Percentiles rank a stretch among this genome's conserved stretches.
These are phyloP conservation scores for Psilopogon haemacephalus DNA, from an alignment of 2,113 vertebrate genomes.

Conservation along the genomic window DNA sequence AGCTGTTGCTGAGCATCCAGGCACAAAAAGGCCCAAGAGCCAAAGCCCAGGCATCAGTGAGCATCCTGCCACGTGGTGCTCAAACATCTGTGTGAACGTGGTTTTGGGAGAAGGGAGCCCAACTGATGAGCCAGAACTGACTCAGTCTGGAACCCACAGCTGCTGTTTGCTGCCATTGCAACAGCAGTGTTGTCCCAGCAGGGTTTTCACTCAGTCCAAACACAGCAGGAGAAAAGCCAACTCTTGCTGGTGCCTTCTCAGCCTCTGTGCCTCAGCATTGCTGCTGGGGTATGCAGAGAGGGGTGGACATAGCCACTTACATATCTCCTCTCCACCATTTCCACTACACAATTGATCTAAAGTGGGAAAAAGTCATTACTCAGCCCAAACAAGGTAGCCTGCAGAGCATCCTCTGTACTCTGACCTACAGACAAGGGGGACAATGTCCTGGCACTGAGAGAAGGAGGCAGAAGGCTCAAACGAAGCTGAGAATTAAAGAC, in stretches of 20 bases:
- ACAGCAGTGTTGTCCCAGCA: background rate
- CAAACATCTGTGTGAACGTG: rapidly evolving
- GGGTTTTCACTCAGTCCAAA: background rate
- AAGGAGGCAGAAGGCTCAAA: background rate
- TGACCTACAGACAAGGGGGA: background rate
- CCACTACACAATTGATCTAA: background rate
- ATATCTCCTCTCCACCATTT: background rate
- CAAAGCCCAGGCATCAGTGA: background rate
- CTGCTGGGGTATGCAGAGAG: background rate
- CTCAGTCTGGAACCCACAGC: background rate
- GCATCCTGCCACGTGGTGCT: background rate
- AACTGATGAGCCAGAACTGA: background rate
- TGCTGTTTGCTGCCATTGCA: background rate
- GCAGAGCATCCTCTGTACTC: background rate
- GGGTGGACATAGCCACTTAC: background rate
- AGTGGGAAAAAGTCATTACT: background rate
- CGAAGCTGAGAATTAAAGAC: background rate
- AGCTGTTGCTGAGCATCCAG: background rate
- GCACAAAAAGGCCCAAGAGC: background rate
- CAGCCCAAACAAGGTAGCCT: background rate
- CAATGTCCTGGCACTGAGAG: background rate
- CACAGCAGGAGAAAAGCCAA: background rate
- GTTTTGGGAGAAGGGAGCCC: background rate
- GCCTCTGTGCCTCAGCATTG: background rate
- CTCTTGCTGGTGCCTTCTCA: background rate